Base-by-base conservation (phyloP, 2,888 invertebrate species). In the Unio pictorum region DNA sequence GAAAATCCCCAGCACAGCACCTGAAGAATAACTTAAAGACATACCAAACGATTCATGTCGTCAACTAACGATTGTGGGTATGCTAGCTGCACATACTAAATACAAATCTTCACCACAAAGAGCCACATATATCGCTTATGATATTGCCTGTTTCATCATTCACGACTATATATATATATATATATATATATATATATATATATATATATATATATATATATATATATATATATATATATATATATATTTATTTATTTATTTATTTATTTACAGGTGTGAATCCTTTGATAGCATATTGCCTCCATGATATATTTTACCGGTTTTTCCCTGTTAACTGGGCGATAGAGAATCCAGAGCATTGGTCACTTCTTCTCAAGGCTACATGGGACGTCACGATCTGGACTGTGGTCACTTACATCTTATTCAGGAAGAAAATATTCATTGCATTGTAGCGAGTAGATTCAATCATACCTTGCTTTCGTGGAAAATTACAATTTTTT, bases 271-370 rank as follows among this genome's bases (percentile, higher is more conserved):
- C 86, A 92, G 98, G 98, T 7, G 95, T 96, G 93, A 98, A 98
- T 91, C 94, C 97, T 28, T 94, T 97, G 68, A 92, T 96, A 2
- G 92, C 98, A 82, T 98, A 97, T 90, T 92, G 95, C 15, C 96
- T 97, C 0, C 97, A 97, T 88, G 93, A 93, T 20, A 88, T 97
- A 1, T 93, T 95, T 81, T 93, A 93, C 75, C 92, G 92, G 66
- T 92, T 95, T 87, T 94, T 98, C 87, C 97, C 98, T 0, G 91
- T 91, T 3, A 90, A 94, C 72, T 87, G 91, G 62, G 65, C 71
- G 7, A 83, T 89, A 15, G 93, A 72, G 18, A 68, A 70, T 54
- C 76, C 92, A 17, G 92, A 93, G 0, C 95, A 96, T 88, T 91
- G 92, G 20, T 93, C 93, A 64, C 91, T 93, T 23, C 90, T 95